phyloP scores from a whole-genome alignment of 2,113 vertebrate species.

The Brachyhypopomus gauderio region DNA sequence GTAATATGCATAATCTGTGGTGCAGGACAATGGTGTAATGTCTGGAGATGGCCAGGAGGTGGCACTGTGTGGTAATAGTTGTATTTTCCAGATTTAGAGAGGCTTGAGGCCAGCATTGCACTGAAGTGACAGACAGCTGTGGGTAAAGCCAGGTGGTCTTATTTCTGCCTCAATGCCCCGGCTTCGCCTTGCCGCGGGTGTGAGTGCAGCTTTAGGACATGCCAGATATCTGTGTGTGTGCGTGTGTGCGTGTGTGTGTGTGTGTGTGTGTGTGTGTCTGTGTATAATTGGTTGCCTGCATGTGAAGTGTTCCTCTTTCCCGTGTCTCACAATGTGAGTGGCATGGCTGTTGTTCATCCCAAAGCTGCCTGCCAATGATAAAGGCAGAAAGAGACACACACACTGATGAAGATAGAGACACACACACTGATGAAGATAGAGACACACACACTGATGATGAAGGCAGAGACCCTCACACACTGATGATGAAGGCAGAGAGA shows the following conservation, averaged over 20 bases:
- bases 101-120: neutral
- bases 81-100: neutral
- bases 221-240: constrained; percentile 13
- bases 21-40: constrained; percentile 27
- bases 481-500: no score
- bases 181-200: constrained; percentile 1
- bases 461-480: no score
- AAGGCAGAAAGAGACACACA: neutral
- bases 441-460: no score
- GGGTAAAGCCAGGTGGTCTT: constrained; percentile 37
- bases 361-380: neutral
- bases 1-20: neutral
- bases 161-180: constrained; percentile 33
- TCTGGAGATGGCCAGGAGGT: constrained; percentile 30
- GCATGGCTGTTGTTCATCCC: constrained; percentile 11
- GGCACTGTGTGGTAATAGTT: constrained; percentile 39
- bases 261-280: neutral
- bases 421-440: no score
- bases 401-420: neutral
- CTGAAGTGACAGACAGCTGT: constrained; percentile 17
- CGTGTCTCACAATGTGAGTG: constrained; percentile 1
- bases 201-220: neutral
- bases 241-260: neutral
- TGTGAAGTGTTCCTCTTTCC: neutral
- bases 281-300: neutral